phyloP scores from a whole-genome alignment of 1,140 invertebrate genomes.

The Bursaphelenchus mucronatus region DNA sequence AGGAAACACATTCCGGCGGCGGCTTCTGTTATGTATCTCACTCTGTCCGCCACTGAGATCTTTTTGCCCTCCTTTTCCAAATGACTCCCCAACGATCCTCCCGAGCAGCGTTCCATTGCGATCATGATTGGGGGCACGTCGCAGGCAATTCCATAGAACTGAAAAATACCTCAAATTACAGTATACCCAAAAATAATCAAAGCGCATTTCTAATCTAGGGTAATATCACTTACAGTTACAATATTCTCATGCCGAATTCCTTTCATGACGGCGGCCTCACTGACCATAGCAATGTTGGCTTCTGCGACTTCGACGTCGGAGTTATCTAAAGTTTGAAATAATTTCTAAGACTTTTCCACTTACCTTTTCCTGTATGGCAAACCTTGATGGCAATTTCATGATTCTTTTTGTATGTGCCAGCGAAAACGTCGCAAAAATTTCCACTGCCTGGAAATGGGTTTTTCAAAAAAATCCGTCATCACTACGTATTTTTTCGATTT shows the following conservation, averaged over 20 bases:
- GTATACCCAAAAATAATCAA: neutral
- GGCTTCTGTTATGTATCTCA: constrained; percentile 14
- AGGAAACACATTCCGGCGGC: constrained; percentile 36
- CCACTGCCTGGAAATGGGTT: constrained; percentile 10
- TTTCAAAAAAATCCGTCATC: no score
- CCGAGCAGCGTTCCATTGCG: constrained; percentile 36
- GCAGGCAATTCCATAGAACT: constrained; percentile 38
- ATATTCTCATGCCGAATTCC: no score
- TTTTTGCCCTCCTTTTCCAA: constrained; percentile 19
- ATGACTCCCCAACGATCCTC: constrained; percentile 37
- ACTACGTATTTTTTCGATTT: no score
- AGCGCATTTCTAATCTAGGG: constrained; percentile 18
- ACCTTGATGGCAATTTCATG: constrained; percentile 8
- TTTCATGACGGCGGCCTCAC: constrained; percentile 10
- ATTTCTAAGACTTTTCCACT: neutral
- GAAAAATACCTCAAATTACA: neutral
- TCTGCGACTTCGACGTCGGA: constrained; percentile 6
- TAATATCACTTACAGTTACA: constrained; percentile 20
- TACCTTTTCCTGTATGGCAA: constrained; percentile 13
- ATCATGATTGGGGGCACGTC: constrained; percentile 32
- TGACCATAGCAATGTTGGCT: constrained; percentile 19
- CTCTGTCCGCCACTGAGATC: constrained; percentile 1
- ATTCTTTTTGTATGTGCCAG: constrained; percentile 11
- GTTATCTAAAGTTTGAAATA: neutral
- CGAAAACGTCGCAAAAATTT: constrained; percentile 33